A percentile compares a stretch with the other conserved stretches of the same genome.
Evolutionary conservation across 2,113 vertebrate species (phyloP).

Genomic region (Mus pahari): DNA sequence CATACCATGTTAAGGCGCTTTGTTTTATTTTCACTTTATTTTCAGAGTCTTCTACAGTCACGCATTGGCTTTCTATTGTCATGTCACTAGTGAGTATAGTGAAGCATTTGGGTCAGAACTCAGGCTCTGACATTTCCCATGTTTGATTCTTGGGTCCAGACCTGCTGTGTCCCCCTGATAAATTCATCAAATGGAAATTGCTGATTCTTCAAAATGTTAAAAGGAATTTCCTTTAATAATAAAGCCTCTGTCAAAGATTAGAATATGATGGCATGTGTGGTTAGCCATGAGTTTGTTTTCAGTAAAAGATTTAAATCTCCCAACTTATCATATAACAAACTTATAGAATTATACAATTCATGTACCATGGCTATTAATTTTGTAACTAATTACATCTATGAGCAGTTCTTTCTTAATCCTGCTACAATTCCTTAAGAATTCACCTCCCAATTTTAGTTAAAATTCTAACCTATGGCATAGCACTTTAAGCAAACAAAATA

Average conservation of each 20-base stretch:
- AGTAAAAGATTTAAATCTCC: conserved; percentile 69
- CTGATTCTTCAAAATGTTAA: conserved; percentile 69
- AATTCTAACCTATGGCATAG: not conserved
- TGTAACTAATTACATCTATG: conserved; percentile 4
- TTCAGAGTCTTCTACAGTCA: not conserved
- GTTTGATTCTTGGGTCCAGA: not conserved
- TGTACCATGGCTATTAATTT: conserved; percentile 42
- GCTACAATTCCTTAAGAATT: not conserved
- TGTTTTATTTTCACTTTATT: not conserved
- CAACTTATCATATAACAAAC: conserved; percentile 63
- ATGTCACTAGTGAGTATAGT: not conserved
- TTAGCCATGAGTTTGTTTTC: conserved; percentile 54
- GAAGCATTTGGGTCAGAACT: not conserved
- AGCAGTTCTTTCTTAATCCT: not conserved
- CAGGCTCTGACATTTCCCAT: not conserved
- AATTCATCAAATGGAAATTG: conserved; percentile 67
- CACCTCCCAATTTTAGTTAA: conserved; percentile 36
- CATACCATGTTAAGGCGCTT: conserved; percentile 24
- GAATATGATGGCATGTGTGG: conserved; percentile 43
- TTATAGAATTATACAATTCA: not conserved
- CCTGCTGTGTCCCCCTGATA: not conserved
- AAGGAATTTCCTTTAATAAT: conserved; percentile 51
- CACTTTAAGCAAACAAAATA: not conserved
- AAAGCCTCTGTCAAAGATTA: conserved; percentile 47
- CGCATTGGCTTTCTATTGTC: not conserved